These are phyloP conservation scores for Eupithecia subumbrata DNA, from an alignment of 2,888 invertebrate species.

Conservation along the genomic window DNA sequence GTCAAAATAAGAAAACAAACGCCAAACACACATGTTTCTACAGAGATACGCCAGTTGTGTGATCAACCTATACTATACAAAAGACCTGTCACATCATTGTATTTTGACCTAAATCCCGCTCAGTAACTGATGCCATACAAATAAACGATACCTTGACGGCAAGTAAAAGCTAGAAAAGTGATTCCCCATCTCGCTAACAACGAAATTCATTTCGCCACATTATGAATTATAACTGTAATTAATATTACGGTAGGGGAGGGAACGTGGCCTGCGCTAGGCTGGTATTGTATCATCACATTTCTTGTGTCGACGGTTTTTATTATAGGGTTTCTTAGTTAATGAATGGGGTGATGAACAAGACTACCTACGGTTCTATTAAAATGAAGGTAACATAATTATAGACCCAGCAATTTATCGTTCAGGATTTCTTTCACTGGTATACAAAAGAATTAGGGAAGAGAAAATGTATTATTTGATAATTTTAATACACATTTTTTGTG, in stretches of 20 bases:
- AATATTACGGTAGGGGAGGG: not conserved
- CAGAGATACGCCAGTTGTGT: too few relatives aligned
- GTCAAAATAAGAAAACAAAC: too few relatives aligned
- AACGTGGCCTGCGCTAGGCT: not conserved
- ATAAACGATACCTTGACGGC: not conserved
- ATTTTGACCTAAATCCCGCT: not conserved
- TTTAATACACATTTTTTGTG: too few relatives aligned
- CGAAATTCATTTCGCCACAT: conserved; percentile 7
- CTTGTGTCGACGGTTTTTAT: conserved; percentile 3
- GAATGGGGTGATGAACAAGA: not conserved
- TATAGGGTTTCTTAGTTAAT: not conserved
- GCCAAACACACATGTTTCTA: too few relatives aligned
- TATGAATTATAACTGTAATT: conserved; percentile 9
- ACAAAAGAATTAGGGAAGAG: too few relatives aligned
- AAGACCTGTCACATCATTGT: not conserved
- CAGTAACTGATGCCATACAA: not conserved
- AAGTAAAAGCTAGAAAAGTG: conserved; percentile 7
- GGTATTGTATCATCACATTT: not conserved
- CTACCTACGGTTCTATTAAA: not conserved
- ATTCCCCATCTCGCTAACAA: not conserved
- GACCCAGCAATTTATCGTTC: not conserved
- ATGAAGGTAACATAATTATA: not conserved
- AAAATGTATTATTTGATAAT: too few relatives aligned
- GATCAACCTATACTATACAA: too few relatives aligned
- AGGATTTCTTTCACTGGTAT: not conserved